Evolutionary conservation across 2,888 invertebrate species (phyloP), one percentile per base, ranked within the genome.

Genomic region (Caenorhabditis virilis): DNA sequence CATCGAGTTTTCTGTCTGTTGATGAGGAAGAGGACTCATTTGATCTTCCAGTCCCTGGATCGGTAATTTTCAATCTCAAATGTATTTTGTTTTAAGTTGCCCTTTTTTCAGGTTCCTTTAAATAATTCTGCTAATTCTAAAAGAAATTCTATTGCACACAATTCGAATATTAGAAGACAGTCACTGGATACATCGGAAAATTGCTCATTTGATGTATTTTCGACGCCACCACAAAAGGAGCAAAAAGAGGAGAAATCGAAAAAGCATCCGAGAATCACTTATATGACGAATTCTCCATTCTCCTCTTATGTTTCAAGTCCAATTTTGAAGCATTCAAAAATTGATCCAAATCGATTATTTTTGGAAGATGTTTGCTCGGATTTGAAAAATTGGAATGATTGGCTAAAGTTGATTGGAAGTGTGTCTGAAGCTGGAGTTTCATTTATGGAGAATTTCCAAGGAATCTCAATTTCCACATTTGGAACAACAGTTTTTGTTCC

Each of bases 21-120:
- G 25, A 16, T 2, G 25, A 6, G 4, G 23, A 42, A 25, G 56
- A 63, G 33, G 62, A 63, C 45, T 63, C 62, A 5, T 63, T 63
- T n/a, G 62, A 63, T 49, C 53, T 49, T 16, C 57, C 62, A 0
- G 53, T 63, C 15, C 62, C 53, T 22, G 57, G 57, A 45, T 52
- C 57, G 1, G 27, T 62, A n/a, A n/a, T n/a, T n/a, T n/a, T n/a
- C n/a, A n/a, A n/a, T n/a, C n/a, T n/a, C n/a, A n/a, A n/a, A n/a
- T n/a, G n/a, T n/a, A n/a, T n/a, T n/a, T n/a, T n/a, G n/a, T n/a
- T n/a, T n/a, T n/a, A n/a, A n/a, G n/a, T n/a, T n/a, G n/a, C n/a
- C n/a, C n/a, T n/a, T n/a, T n/a, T n/a, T n/a, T n/a, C n/a, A n/a
- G n/a, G n/a, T n/a, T n/a, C n/a, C n/a, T n/a, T n/a, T n/a, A n/a